Base-by-base conservation (phyloP, 2,113 vertebrate species). In the Salminus brasiliensis region DNA sequence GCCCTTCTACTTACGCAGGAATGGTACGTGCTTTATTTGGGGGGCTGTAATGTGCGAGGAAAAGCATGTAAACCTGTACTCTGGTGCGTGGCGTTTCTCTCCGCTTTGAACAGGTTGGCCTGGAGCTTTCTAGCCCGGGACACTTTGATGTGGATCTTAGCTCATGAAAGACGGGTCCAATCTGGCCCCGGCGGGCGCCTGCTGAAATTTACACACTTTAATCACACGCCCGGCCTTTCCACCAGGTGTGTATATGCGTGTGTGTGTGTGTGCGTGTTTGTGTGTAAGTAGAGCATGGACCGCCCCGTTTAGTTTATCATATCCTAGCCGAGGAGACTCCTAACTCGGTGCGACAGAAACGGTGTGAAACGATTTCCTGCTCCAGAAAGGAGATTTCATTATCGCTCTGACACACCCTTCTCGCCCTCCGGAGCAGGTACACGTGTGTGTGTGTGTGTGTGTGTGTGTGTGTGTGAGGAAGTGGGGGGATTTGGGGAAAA, bases 111-210 rank as follows among this genome's bases (percentile, higher is more conserved):
- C 90, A 86, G 78, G 87, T 89, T 91, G 85, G 91, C 92, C 92
- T 92, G 81, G 62, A 93, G 90, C 90, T 90, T 85, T 89, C 80
- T 88, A 85, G 87, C 78, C 89, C 88, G 81, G 87, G 82, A 84
- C 79, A 84, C 89, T 93, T 93, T 92, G 91, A 91, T 92, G 88
- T 91, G 88, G 90, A 91, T 92, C 83, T 82, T 84, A 84, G 89
- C 89, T 88, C 91, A 91, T 94, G 89, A 89, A 92, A 93, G 88
- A 90, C 83, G 80, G 84, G 84, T 89, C 90, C 91, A 87, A 88
- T 87, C 69, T 92, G 92, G 92, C 93, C 87, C 69, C 80, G 78
- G 10, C 80, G 88, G 83, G 77, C 60, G 52, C 36, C 82, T 57
- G 74, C 91, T 92, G 88, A 90, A 89, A 94, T 92, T 88, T 83